A percentile compares a stretch with the other conserved stretches of the same genome.
Evolutionary conservation across 2,888 invertebrate species (phyloP).

Genomic region (Hirtodrosophila confusa): DNA sequence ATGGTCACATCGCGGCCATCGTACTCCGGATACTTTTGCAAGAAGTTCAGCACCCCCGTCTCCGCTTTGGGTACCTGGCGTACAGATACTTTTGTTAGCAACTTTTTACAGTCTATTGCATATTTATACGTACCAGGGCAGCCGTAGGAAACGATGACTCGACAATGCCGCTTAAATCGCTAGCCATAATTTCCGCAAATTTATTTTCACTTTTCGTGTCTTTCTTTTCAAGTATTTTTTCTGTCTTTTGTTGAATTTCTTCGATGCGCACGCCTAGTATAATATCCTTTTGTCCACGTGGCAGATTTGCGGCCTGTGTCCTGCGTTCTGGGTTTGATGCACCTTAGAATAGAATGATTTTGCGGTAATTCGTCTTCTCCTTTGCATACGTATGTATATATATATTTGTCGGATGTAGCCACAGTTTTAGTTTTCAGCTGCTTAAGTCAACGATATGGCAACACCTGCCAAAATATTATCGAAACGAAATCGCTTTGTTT

Average conservation of each 20-base stretch:
- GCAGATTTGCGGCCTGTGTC: neutral
- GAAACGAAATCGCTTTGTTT: neutral
- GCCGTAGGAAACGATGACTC: constrained; percentile 91
- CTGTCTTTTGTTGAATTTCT: constrained; percentile 21
- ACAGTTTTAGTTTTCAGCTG: constrained; percentile 34
- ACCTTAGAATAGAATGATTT: constrained; percentile 58
- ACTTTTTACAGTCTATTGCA: neutral
- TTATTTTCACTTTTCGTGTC: constrained; percentile 25
- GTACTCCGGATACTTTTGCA: constrained; percentile 93
- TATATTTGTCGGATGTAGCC: constrained; percentile 32
- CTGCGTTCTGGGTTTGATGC: constrained; percentile 25
- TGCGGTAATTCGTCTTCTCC: constrained; percentile 48
- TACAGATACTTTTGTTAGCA: neutral
- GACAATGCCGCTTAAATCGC: constrained; percentile 81
- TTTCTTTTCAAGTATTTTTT: constrained; percentile 19
- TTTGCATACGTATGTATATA: constrained; percentile 48
- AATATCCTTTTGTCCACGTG: constrained; percentile 12
- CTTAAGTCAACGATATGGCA: constrained; percentile 14
- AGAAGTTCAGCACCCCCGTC: constrained; percentile 94
- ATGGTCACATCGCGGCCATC: constrained; percentile 96
- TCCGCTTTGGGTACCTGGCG: constrained; percentile 92
- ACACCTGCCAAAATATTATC: constrained; percentile 2
- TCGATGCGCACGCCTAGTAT: constrained; percentile 27
- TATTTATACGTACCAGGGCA: constrained; percentile 87
- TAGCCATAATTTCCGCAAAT: constrained; percentile 59